These are phyloP conservation scores for Pterocles gutturalis DNA, from an alignment of 2,113 vertebrate species.

Conservation along the genomic window DNA sequence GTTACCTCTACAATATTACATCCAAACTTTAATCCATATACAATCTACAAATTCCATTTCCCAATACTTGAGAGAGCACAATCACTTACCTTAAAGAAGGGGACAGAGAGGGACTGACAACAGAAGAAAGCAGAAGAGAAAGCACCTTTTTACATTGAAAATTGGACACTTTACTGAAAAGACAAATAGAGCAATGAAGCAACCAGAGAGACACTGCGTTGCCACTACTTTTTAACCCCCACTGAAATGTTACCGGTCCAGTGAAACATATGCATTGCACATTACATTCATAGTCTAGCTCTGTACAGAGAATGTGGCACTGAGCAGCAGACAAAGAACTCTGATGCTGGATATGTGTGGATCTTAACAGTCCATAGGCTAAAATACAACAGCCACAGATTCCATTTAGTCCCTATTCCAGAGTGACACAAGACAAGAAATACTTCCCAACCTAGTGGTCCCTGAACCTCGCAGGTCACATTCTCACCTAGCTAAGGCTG, in stretches of 20 bases:
- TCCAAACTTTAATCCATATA: neutral
- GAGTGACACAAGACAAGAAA: neutral
- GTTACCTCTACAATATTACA: neutral
- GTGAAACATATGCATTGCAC: fast-evolving
- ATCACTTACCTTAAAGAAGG: conserved; percentile 20
- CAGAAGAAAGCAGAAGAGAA: conserved; percentile 48
- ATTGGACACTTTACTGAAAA: neutral
- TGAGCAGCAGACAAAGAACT: neutral
- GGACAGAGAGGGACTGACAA: conserved; percentile 26
- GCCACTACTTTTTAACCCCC: neutral
- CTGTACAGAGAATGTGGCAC: neutral
- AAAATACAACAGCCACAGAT: neutral
- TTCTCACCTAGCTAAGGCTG: conserved; percentile 90
- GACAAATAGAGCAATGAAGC: neutral
- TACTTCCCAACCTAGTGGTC: neutral
- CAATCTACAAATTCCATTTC: neutral
- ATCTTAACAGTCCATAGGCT: neutral
- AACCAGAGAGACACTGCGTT: neutral
- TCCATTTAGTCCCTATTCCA: neutral
- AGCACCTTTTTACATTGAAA: neutral
- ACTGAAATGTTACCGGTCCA: neutral
- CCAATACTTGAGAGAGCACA: neutral
- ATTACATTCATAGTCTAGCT: neutral
- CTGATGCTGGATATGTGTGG: neutral
- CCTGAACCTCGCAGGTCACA: neutral